Base-by-base conservation (phyloP, 2,888 invertebrate genomes). In the Rhamphomyia laevipes region DNA sequence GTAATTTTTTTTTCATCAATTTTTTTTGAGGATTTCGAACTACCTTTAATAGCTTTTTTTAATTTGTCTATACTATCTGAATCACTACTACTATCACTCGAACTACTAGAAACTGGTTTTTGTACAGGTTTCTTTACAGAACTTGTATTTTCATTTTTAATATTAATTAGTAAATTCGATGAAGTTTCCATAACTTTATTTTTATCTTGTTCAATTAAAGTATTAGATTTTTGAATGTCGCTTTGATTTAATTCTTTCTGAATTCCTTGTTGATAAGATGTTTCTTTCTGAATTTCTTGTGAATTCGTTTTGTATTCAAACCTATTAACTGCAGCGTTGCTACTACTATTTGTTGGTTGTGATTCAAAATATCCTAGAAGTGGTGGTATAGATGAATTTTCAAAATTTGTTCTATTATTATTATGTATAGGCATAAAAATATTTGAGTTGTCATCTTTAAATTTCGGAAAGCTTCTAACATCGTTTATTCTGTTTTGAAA, bases 191-290 rank as follows among this genome's bases (percentile, higher is more conserved):
- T 45, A 18, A 17, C 1, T 44, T 56, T 56, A 2, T 33, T 35
- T 33, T 54, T 57, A 1, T 37, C 49, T 11, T 46, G 21, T 6
- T 21, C 21, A 21, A 21, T 21, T 21, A 21, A 3, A 21, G 3
- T 21, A 21, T 3, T 21, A 4, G 21, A 4, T 21, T 21, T 6
- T 6, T 21, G 21, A 21, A 21, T 21, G 3, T 21, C 21, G 21
- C 21, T 21, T 27, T 27, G 23, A 6, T 47, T 16, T 4, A 46
- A 13, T n/a, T 47, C 51, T 10, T 53, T 51, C 3, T 59, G 56
- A 6, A 53, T 56, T 1, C n/a, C n/a, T n/a, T n/a, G n/a, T n/a
- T n/a, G n/a, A 57, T 55, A 12, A 51, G 49, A n/a, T 46, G 51
- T 35, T 53, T 51, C 12, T 23, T 41, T 3, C 33, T 47, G 1